Base-by-base conservation (phyloP, 2,888 invertebrate genomes). In the Diloba caeruleocephala region DNA sequence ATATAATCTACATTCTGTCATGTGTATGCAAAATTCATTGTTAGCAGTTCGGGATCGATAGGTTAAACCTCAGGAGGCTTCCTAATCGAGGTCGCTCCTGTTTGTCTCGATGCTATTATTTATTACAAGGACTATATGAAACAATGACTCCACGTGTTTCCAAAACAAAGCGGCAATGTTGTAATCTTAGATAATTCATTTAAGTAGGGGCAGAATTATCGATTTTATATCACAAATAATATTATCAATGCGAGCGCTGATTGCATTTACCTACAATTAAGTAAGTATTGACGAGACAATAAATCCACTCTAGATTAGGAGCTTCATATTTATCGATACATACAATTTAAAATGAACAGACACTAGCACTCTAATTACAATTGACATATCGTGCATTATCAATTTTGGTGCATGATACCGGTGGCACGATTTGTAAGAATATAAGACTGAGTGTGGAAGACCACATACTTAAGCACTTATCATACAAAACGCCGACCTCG, bases 261-360 rank as follows among this genome's bases (percentile, higher is more conserved):
- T 70, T 70, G 59, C 56, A 53, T 44, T 58, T 50, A 33, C 38
- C 33, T 33, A 37, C 33, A 49, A 32, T 33, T 37, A n/a, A n/a
- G n/a, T 53, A 46, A 41, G 17, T 33, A 32, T n/a, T 8, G 36
- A 33, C 34, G 38, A 42, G 32, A 37, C 36, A 58, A 52, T 63
- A 49, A 62, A 46, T 49, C 44, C 33, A 46, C 49, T 61, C 19
- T 29, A 73, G 56, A 68, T 70, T 59, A 48, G 49, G 26, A 33
- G 39, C 54, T 25, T 49, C 37, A 46, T 37, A 57, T 33, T 51
- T 38, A 45, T 44, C 37, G 51, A 31, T 17, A 53, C 29, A 19
- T 43, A 33, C 32, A 55, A 36, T 53, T 53, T 55, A 14, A 48
- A 51, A 55, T 48, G 46, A 62, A 55, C 58, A 57, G 55, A 48